These are phyloP conservation scores for Drosophila kikkawai DNA, from an alignment of 1,140 invertebrate genomes.

Conservation along the genomic window DNA sequence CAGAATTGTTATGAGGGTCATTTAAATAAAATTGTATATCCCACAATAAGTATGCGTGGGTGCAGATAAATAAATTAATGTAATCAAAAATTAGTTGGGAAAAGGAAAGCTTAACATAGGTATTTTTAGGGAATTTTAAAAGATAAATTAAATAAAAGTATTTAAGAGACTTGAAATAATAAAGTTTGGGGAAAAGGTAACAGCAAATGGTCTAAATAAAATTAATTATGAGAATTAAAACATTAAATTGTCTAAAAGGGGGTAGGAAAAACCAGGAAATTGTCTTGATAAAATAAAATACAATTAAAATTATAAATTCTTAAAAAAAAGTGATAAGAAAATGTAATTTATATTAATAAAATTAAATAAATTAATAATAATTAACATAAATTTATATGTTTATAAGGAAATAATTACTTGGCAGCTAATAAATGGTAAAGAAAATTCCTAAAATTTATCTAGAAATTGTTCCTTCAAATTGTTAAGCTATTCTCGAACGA, in stretches of 20 bases:
- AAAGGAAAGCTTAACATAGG: neutral
- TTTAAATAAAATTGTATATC: conserved; percentile 63
- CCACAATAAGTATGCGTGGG: conserved; percentile 3
- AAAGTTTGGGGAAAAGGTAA: no score
- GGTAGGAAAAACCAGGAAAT: no score
- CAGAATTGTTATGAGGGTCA: conserved; percentile 79
- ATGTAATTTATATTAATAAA: no score
- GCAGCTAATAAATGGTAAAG: neutral
- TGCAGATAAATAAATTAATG: conserved; percentile 10
- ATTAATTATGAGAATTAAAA: no score
- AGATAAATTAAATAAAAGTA: neutral
- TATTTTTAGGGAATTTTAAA: neutral
- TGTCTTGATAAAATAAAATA: no score
- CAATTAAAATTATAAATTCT: no score
- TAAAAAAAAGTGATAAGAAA: no score
- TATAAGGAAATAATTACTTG: no score
- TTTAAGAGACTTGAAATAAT: neutral
- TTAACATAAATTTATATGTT: neutral
- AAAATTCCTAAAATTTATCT: neutral
- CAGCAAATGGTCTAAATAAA: no score
- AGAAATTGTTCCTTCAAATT: neutral
- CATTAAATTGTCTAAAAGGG: no score
- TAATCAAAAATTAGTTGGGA: neutral
- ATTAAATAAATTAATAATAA: no score
- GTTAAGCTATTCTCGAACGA: neutral